Base-by-base conservation (phyloP, 2,113 vertebrate genomes). In the Elephas maximus region DNA sequence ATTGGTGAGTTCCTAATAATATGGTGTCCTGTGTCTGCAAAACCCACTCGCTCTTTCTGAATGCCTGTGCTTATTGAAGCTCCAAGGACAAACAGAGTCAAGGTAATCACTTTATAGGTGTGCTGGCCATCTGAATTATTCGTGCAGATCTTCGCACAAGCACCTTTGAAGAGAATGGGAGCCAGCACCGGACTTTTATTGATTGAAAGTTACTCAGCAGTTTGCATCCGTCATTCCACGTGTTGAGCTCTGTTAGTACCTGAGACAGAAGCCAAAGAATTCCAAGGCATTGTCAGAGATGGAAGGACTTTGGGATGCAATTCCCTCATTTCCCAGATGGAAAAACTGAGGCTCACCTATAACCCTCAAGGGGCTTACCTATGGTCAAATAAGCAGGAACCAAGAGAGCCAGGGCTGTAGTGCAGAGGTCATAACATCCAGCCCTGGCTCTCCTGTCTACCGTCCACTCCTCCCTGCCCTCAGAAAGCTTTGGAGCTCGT, bases 371-470 rank as follows among this genome's bases (percentile, higher is more conserved):
- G 9, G 8, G 8, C 51, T 86, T 51, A 9, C 2, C 26, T 20
- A 44, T 21, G 48, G 2, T 57, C 41, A 90, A 26, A 44, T 8
- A 2, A 1, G 3, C 24, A 62, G 80, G 21, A 89, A 10, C 33
- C 28, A 33, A 45, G 26, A 53, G 1, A 57, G 1, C 14, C 2
- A 53, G 4, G 3, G 23, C 12, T 26, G 0, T 12, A 33, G 41
- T 4, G 57, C 5, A 60, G 23, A 30, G 37, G 3, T 24, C 10
- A 15, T 0, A 57, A 23, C 21, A 12, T 28, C 41, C 33, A 37
- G 4, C 41, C 10, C 2, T 0, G 3, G 8, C 44, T 76, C 4
- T 28, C 3, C 71, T 37, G 18, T 57, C 14, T 28, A 44, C 45
- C 14, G 4, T 14, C 45, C 74, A 30, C 8, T 57, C 28, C 30